Evolutionary conservation across 1,140 invertebrate genomes (phyloP).

Genomic region (Hylaeus anthracinus): DNA sequence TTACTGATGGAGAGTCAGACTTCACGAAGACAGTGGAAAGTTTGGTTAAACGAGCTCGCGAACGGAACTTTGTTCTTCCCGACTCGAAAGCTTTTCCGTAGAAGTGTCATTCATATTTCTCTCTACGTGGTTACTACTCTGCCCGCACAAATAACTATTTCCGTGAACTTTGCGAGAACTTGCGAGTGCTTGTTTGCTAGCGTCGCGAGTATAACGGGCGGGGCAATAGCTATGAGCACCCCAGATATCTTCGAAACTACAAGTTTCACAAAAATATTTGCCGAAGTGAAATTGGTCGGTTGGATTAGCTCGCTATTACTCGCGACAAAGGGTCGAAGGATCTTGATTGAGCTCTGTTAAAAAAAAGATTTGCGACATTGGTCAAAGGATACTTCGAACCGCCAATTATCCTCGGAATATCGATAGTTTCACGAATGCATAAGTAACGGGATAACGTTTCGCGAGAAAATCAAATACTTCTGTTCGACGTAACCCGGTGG

Average conservation of each 20-base stretch:
- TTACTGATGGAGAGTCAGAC: not conserved
- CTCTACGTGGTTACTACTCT: not conserved
- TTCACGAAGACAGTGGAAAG: conserved; percentile 10
- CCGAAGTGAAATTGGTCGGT: too few relatives aligned
- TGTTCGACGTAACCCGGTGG: not conserved
- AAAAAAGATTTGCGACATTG: too few relatives aligned
- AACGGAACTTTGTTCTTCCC: conserved; percentile 8
- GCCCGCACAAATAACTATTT: conserved; percentile 52
- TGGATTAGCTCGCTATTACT: too few relatives aligned
- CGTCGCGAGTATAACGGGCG: conserved; percentile 16
- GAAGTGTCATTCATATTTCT: conserved; percentile 42
- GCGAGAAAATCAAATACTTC: conserved; percentile 4
- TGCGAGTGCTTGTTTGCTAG: conserved; percentile 21
- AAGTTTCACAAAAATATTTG: too few relatives aligned
- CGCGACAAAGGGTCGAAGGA: too few relatives aligned
- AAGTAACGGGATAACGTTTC: conserved; percentile 8
- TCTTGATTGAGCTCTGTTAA: too few relatives aligned
- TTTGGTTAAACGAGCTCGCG: conserved; percentile 24
- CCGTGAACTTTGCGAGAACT: conserved; percentile 39
- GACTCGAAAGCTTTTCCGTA: conserved; percentile 10
- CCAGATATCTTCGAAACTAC: too few relatives aligned
- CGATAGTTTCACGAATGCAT: not conserved
- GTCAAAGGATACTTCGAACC: too few relatives aligned
- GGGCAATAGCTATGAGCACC: too few relatives aligned
- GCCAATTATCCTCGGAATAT: not conserved